Evolutionary conservation across 2,888 invertebrate species (phyloP), one percentile per base, ranked within the genome.

Genomic region (Podotricha telesiphe): DNA sequence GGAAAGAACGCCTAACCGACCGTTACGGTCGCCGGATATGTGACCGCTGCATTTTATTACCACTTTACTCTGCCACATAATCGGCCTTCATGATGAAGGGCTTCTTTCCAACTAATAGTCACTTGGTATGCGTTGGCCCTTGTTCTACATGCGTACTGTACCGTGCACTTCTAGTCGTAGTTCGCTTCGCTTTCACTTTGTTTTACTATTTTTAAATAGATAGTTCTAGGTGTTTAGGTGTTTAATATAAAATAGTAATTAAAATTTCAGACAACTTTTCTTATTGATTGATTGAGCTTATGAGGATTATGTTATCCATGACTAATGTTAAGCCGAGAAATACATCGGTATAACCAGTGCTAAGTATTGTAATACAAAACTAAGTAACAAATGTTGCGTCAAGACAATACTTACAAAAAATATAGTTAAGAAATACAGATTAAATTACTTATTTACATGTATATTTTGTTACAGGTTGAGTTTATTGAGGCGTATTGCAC

Each of bases 401-500:
- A 42, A 42, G 42, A 42, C 2, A 42, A 42, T 42, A 42, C 13
- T 37, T 37, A 37, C 2, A 42, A 42, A 10, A 42, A 42, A 42
- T 42, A 13, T 42, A 10, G 5, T 42, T 42, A 42, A 59, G 58
- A n/a, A 42, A 42, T 6, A 7, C 3, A 20, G 15, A n/a, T 59
- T n/a, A 10, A 22, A 20, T 59, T 8, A 59, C 58, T 6, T 34
- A 48, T n/a, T 15, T 7, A 40, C 19, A 20, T 15, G 19, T 5
- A n/a, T 71, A 71, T 20, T 55, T 90, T 89, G 88, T 94, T 94
- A 1, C 87, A 96, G 95, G 94, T 96, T 77, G 95, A 96, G 86
- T 94, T 96, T 77, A 91, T 96, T 85, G 96, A 96, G 85, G 95
- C 95, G 69, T 96, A 96, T 84, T 95, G 96, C 81, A 96, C 96